phyloP scores from a whole-genome alignment of 2,113 vertebrate species.

The Phainopepla nitens region DNA sequence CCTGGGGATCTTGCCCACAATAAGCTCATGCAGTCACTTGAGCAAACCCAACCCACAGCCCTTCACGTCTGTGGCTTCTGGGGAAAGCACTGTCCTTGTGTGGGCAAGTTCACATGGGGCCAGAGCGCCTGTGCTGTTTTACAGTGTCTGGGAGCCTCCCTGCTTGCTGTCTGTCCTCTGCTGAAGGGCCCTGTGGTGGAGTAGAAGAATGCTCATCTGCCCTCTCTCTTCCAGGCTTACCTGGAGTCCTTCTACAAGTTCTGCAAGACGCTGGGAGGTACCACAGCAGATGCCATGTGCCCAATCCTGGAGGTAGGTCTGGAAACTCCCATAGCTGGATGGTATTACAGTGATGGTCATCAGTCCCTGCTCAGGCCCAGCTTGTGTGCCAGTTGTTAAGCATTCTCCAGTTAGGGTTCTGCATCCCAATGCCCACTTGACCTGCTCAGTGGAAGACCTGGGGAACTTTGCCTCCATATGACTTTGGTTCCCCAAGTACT shows the following conservation, averaged over 20 bases:
- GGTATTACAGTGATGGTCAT: background rate
- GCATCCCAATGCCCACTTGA: background rate
- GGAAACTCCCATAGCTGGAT: background rate
- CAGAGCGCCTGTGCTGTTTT: background rate
- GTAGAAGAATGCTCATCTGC: background rate
- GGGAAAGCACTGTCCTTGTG: background rate
- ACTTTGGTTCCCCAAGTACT: background rate
- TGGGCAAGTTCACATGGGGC: background rate
- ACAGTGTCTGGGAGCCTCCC: background rate
- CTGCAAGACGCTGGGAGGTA: constrained; percentile 91
- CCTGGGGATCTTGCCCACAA: background rate
- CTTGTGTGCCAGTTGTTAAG: background rate
- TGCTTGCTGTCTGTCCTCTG: background rate
- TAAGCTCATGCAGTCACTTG: background rate
- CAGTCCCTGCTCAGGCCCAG: background rate
- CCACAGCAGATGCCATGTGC: constrained; percentile 95
- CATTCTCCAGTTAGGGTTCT: background rate
- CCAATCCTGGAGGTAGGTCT: constrained; percentile 92
- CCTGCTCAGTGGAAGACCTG: background rate
- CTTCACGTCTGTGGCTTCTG: background rate
- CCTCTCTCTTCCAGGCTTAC: constrained; percentile 80
- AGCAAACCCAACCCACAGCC: background rate
- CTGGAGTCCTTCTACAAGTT: constrained; percentile 98
- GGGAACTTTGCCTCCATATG: fast-evolving
- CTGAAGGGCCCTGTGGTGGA: background rate